phyloP scores from a whole-genome alignment of 2,888 invertebrate species.

The Sphaerophoria rueppellii region DNA sequence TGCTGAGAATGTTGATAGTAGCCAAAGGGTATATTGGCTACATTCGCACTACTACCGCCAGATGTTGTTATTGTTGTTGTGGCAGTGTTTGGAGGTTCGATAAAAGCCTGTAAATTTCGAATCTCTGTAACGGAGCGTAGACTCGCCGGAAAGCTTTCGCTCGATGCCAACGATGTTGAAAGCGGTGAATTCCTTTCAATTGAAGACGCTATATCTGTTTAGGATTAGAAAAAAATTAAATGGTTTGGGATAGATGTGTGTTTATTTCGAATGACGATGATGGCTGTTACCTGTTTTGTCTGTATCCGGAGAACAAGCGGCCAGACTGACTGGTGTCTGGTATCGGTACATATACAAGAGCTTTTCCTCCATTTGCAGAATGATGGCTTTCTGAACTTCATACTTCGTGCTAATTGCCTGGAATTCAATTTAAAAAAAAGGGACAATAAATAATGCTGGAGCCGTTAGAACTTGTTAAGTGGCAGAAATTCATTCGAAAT shows the following conservation, averaged over 20 bases:
- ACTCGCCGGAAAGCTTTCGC: slow-evolving; percentile 82
- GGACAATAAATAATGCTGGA: no score
- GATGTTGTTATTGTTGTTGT: slow-evolving; percentile 48
- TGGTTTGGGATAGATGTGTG: background rate
- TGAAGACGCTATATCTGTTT: slow-evolving; percentile 83
- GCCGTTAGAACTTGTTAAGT: no score
- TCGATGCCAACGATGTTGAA: slow-evolving; percentile 86
- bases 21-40: slow-evolving; percentile 52
- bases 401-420: slow-evolving; percentile 85
- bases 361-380: slow-evolving; percentile 84
- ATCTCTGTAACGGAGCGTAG: slow-evolving; percentile 83
- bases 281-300: slow-evolving; percentile 79
- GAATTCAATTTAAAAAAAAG: background rate
- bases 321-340: slow-evolving; percentile 76
- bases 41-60: slow-evolving; percentile 55
- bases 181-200: slow-evolving; percentile 85
- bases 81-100: slow-evolving; percentile 76
- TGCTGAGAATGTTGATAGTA: slow-evolving; percentile 59
- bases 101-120: slow-evolving; percentile 84
- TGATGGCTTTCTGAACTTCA: slow-evolving; percentile 83
- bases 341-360: slow-evolving; percentile 84
- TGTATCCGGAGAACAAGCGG: slow-evolving; percentile 81
- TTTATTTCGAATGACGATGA: background rate
- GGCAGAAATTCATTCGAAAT: no score
- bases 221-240: slow-evolving; percentile 10